Evolutionary conservation across 2,888 invertebrate species (phyloP), one percentile per base, ranked within the genome.

Genomic region (Apamea sordens): DNA sequence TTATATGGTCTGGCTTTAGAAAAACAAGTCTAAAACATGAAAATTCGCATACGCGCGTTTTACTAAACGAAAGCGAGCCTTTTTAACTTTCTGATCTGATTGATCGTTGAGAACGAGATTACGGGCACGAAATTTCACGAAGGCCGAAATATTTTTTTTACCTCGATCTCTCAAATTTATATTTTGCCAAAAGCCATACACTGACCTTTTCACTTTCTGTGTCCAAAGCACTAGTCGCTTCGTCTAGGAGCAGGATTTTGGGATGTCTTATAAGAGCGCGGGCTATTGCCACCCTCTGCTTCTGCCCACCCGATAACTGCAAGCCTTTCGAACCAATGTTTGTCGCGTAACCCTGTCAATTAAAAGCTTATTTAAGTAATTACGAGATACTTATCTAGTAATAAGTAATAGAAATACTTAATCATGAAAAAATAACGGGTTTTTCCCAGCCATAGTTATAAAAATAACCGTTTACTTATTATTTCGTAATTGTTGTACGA

Each of bases 161-260:
- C 24, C 24, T 11, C n/a, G 24, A 56, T 11, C 15, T 5, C 28
- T 56, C 15, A 15, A 15, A 28, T 32, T 32, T 56, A 44, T 44
- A 5, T n/a, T 21, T 53, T 53, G 15, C 56, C 36, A 70, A 70
- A 2, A 21, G 50, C 24, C 21, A 28, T 56, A 44, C 47, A 21
- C 68, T 77, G 90, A 98, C 98, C 97, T 98, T 98, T 96, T 99
- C 99, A 93, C 98, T 98, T 94, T 98, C 98, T 0, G 98, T 98
- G 92, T 98, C 98, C 76, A 98, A 94, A 10, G 98, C 98, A 21
- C 98, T 98, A 1, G 98, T 99, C 0, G 98, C 98, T 94, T 99
- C 99, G 91, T 99, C 98, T 3, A 98, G 94, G 24, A 98, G 94
- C n/a, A 98, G 95, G 86, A 99, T 98, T 91, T 97, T 97, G 0